Base-by-base conservation (phyloP, 2,797 vertebrate species). In the Bovichtus variegatus region DNA sequence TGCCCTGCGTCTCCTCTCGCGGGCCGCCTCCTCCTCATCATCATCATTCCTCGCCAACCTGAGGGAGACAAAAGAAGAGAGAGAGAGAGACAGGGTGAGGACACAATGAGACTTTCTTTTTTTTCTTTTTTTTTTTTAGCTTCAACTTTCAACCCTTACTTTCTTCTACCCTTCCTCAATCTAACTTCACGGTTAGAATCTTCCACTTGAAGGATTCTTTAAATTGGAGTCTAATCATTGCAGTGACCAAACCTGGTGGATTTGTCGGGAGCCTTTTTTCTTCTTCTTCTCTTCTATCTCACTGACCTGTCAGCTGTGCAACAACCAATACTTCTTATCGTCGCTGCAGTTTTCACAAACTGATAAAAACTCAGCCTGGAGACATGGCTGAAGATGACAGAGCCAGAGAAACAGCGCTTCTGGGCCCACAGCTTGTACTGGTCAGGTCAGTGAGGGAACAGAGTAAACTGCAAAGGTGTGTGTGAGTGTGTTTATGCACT, bases 1-100 rank as follows among this genome's bases (percentile, higher is more conserved):
- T 25, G 97, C 98, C 65, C 98, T 91, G 84, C 98, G 96, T 71
- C 98, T 97, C 34, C 97, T 96, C 83, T 99, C 98, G 3, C 97
- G 95, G 47, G 97, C 98, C 0, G 96, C 97, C 92, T 99, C 98
- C 80, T 99, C 98, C 0, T 99, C 98, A 2, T 99, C 98, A 0
- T 99, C 98, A 0, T 99, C 97, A 0, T 91, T 97, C 65, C 94
- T 95, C 51, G 96, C 95, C 80, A 98, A 86, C 89, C 98, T 99
- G 91, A 61, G 84, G 27, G 43, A 82, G 67, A 67, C 27, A 51
- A 64, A 77, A 64, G 13, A 67, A 49, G 27, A 67, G 50, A 76
- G 36, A 34, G 6, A 29, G 25, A 27, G 9, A 66, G 15, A 60
- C 57, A 43, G 29, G 6, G 38, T 71, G 16, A 87, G 16, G 49